Evolutionary conservation across 2,797 vertebrate genomes (phyloP).

Genomic region (Neostethus bicornis): DNA sequence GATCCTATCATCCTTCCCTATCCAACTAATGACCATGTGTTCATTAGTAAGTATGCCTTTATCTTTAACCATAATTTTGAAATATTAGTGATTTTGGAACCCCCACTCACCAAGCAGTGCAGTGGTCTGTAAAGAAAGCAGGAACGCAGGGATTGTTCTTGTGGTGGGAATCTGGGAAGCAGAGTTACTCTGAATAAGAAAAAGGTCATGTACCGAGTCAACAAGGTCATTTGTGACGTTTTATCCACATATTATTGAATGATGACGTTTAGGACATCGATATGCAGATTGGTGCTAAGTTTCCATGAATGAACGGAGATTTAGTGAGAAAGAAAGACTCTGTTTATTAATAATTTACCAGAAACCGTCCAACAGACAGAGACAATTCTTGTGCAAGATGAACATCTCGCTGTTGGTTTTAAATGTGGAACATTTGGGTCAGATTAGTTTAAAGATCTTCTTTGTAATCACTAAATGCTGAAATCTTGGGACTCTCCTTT

Average conservation of each 20-base stretch:
- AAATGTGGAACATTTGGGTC: not conserved
- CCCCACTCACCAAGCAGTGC: too few species aligned
- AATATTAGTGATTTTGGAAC: too few species aligned
- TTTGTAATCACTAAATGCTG: constrained; percentile 15
- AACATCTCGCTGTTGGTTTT: not conserved
- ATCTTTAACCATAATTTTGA: not conserved
- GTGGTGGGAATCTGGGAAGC: too few species aligned
- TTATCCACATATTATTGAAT: too few species aligned
- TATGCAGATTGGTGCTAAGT: too few species aligned
- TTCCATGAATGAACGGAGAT: too few species aligned
- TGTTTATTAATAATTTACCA: not conserved
- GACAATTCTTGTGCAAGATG: not conserved
- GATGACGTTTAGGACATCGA: too few species aligned
- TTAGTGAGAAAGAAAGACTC: too few species aligned
- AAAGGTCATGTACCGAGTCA: too few species aligned
- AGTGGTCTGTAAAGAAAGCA: not conserved
- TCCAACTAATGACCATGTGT: constrained; percentile 71
- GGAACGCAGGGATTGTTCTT: too few species aligned
- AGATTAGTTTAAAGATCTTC: constrained; percentile 6
- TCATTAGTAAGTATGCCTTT: constrained; percentile 80
- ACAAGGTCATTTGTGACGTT: too few species aligned
- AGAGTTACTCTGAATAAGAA: too few species aligned
- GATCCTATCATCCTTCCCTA: constrained; percentile 72
- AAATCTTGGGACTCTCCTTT: constrained; percentile 25
- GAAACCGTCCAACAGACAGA: not conserved